Evolutionary conservation across 2,888 invertebrate genomes (phyloP).

Genomic region (Laothoe populi): DNA sequence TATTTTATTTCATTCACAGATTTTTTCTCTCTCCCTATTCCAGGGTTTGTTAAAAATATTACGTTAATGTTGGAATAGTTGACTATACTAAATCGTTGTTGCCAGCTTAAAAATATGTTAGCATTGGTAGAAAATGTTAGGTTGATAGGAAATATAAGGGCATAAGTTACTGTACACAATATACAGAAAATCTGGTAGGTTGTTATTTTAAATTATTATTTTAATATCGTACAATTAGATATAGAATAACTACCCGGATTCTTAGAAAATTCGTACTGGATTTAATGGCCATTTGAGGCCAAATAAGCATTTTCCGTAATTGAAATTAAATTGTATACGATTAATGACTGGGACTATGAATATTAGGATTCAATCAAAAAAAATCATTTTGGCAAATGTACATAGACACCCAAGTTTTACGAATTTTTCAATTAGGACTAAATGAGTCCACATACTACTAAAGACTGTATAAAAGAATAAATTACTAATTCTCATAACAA

Average conservation of each 20-base stretch:
- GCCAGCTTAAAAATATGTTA: conserved; percentile 21
- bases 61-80: conserved; percentile 10
- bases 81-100: conserved; percentile 23
- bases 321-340: not conserved
- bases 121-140: conserved; percentile 5
- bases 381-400: not conserved
- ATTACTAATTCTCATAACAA: conserved; percentile 17
- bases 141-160: not conserved
- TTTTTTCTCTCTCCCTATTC: conserved; percentile 19
- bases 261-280: not conserved
- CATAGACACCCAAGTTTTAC: not conserved
- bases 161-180: not conserved
- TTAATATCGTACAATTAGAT: not conserved
- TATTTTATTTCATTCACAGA: conserved; percentile 13
- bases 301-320: not conserved
- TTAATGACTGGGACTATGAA: not conserved
- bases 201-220: not conserved
- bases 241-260: not conserved
- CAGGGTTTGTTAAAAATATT: conserved; percentile 11
- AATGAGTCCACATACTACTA: conserved; percentile 4
- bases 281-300: not conserved
- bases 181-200: not conserved
- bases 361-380: not conserved
- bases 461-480: conserved; percentile 23
- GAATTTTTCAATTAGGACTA: no score